Percentiles rank a stretch among this genome's conserved stretches.
Conservation (phyloP, 2,888 invertebrate species). For the Calliopum simillimum region DNA sequence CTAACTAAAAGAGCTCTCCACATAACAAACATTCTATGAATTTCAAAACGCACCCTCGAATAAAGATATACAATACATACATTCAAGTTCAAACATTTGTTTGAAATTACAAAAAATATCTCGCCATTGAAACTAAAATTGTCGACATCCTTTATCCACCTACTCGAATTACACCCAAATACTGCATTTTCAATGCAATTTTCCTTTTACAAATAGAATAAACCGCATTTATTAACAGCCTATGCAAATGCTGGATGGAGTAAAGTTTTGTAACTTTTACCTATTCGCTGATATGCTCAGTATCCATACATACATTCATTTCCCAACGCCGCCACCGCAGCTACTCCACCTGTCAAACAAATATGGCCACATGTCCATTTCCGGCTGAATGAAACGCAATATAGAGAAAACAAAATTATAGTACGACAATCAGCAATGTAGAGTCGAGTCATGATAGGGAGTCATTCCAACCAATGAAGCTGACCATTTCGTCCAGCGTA, state of each 20-base stretch:
- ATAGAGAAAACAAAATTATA: slow-evolving; percentile 21
- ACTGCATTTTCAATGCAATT: background rate
- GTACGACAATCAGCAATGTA: background rate
- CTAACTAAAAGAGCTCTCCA: too few relatives aligned
- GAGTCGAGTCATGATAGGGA: background rate
- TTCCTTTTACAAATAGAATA: slow-evolving; percentile 20
- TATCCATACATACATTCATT: background rate
- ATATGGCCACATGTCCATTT: slow-evolving; percentile 49
- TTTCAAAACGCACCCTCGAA: too few relatives aligned
- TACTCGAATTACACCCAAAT: background rate
- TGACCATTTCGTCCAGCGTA: background rate
- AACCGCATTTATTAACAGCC: slow-evolving; percentile 55
- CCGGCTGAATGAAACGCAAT: slow-evolving; percentile 44
- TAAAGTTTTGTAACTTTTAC: slow-evolving; percentile 25
- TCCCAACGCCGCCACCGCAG: too few relatives aligned
- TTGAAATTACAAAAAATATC: too few relatives aligned
- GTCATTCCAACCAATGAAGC: background rate
- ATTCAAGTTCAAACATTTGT: too few relatives aligned
- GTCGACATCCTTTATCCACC: too few relatives aligned
- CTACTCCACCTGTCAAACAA: slow-evolving; percentile 11
- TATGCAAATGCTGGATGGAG: slow-evolving; percentile 51
- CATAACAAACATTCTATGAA: too few relatives aligned
- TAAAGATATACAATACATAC: too few relatives aligned
- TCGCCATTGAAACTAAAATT: too few relatives aligned
- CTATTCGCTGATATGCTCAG: slow-evolving; percentile 19